Percentiles rank a stretch among this genome's conserved stretches.
Conservation (phyloP, 2,113 vertebrate species). For the Mesembrinibis cayennensis region DNA sequence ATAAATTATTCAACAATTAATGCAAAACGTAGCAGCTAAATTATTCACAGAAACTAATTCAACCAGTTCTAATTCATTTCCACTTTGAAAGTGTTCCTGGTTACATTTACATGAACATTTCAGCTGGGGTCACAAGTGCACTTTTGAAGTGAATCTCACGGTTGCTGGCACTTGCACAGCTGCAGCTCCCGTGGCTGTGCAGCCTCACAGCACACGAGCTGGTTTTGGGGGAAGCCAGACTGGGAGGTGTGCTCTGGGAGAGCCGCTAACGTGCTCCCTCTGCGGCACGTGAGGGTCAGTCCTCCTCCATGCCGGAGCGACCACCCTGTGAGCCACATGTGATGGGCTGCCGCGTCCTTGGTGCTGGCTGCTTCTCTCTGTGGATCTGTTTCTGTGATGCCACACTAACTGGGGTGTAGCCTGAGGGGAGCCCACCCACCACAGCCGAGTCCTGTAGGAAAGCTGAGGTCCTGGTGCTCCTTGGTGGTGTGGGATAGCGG, state of each 20-base stretch:
- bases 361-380: neutral
- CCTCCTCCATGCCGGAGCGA: fast-evolving
- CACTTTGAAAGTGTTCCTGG: neutral
- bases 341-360: fast-evolving
- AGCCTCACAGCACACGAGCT: fast-evolving
- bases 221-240: neutral
- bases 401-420: fast-evolving
- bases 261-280: neutral
- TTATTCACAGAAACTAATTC: conserved; percentile 54
- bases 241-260: fast-evolving
- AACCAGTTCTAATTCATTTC: conserved; percentile 19
- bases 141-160: neutral
- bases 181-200: fast-evolving
- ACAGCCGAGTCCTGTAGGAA: neutral
- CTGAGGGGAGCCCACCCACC: neutral
- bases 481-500: neutral
- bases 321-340: fast-evolving
- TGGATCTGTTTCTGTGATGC: neutral
- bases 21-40: conserved; percentile 6
- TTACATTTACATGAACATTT: neutral
- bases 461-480: neutral
- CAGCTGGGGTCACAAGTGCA: neutral
- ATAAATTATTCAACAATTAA: conserved; percentile 59
- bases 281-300: fast-evolving
- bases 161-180: fast-evolving